Base-by-base conservation (phyloP, 2,113 vertebrate genomes). In the Cariama cristata region DNA sequence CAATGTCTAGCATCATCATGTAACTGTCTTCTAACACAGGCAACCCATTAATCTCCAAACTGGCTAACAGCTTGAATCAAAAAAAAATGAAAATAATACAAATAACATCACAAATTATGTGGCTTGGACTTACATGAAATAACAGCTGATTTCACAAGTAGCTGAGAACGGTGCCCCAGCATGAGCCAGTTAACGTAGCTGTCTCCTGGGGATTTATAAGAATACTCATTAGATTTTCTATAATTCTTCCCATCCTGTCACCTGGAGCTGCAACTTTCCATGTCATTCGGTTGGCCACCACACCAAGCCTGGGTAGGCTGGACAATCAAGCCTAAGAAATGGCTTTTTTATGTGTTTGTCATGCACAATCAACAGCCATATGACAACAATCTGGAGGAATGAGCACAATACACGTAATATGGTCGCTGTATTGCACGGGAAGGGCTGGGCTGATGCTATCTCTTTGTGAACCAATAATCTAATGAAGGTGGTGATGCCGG, bases 111-210 rank as follows among this genome's bases (percentile, higher is more conserved):
- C 40, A 81, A 92, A 90, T 86, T 18, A 52, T 44, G 58, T 42
- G n/a, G 49, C 47, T 84, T 83, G 64, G 59, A 24, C 68, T 95
- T 72, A 53, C 52, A 49, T 89, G 79, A 89, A 92, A 60, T 81
- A 86, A 79, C 47, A 86, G 82, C 47, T 91, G 88, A 83, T 95
- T 92, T 85, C 86, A 89, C 72, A 90, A 69, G 87, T 68, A 90
- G 91, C 86, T 89, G 88, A 79, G 56, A 84, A 86, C 86, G 62
- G 60, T 89, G 91, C 77, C 88, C 56, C 86, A 81, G 86, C 40
- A 2, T 33, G 83, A 95, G 68, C 72, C 93, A 73, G 75, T 40
- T 82, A 69, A 75, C 26, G 79, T 83, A 86, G 94, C 88, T 81
- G 88, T 47, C 86, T 95, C 83, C 80, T 79, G 73, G 35, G 79